Base-by-base conservation (phyloP, 2,797 vertebrate species). In the Allobates femoralis region DNA sequence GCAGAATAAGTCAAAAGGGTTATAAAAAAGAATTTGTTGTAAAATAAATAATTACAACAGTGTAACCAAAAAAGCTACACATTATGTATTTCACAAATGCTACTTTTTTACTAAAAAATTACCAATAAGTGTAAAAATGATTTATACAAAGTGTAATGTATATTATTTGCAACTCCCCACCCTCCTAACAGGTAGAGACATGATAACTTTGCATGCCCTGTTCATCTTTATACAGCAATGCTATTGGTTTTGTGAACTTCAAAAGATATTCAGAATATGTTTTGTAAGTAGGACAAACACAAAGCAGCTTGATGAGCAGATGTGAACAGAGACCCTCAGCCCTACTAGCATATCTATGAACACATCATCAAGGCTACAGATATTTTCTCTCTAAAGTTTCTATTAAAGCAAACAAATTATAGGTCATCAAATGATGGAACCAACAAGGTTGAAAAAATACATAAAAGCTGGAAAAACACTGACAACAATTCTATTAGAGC, bases 341-440 rank as follows among this genome's bases (percentile, higher is more conserved):
- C 56, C 12, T 64, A 82, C 30, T 82, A 41, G 76, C 78, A 84
- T 55, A 79, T 83, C 75, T 73, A 46, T 2, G 26, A 66, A 60
- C 37, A 50, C 32, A 79, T 32, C 55, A 87, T 83, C 64, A 84
- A 84, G 86, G 81, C 53, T 79, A 79, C 50, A 69, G 79, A 58
- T 16, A 79, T 79, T 74, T 84, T 79, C n/a, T 73, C 81, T 82
- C 14, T 83, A 87, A 71, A 80, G 41, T 84, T 84, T 73, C 75
- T 60, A 51, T 79, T 46, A 62, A 50, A 67, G 28, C 19, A 56
- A 26, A 76, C 81, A 83, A 83, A 71, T 46, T 66, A 56, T 74
- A 50, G 66, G 81, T 84, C 81, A 87, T 62, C 53, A 79, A 55
- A 87, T 62, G 51, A 50, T 73, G 19, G 50, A 55, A 78, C 50